Evolutionary conservation across 2,797 vertebrate species (phyloP).

Genomic region (Labroides dimidiatus): DNA sequence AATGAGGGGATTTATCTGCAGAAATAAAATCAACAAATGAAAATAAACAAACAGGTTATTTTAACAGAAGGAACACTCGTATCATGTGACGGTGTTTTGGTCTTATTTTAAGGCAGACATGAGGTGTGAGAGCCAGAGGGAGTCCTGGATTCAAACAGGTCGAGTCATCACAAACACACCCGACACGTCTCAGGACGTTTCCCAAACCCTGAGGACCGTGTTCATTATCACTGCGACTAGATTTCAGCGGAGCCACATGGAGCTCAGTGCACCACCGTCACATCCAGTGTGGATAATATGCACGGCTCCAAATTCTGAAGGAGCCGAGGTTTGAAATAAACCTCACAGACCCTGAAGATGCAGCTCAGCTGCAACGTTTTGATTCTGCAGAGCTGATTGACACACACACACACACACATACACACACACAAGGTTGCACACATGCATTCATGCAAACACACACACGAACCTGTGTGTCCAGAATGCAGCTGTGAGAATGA

Average conservation of each 20-base stretch:
- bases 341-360: slow-evolving; percentile 53
- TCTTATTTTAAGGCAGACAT: slow-evolving; percentile 20
- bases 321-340: slow-evolving; percentile 51
- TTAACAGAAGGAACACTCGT: neutral
- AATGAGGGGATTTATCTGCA: slow-evolving; percentile 96
- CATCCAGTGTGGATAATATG: slow-evolving; percentile 39
- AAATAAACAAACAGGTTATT: slow-evolving; percentile 10
- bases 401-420: slow-evolving; percentile 75
- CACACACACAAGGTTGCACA: slow-evolving; percentile 37
- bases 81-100: slow-evolving; percentile 5
- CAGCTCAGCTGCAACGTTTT: slow-evolving; percentile 64
- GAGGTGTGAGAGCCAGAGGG: slow-evolving; percentile 27
- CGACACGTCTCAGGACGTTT: slow-evolving; percentile 34
- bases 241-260: slow-evolving; percentile 45
- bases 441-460: slow-evolving; percentile 25
- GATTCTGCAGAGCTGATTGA: slow-evolving; percentile 73
- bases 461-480: slow-evolving; percentile 67
- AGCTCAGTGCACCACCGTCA: slow-evolving; percentile 48
- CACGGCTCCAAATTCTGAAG: slow-evolving; percentile 42
- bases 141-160: slow-evolving; percentile 21
- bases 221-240: slow-evolving; percentile 54
- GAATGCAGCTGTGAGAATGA: slow-evolving; percentile 83
- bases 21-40: slow-evolving; percentile 41
- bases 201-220: slow-evolving; percentile 31
- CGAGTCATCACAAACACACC: slow-evolving; percentile 33